Evolutionary conservation across 2,888 invertebrate species (phyloP).

Genomic region (Mactromeris polynyma): DNA sequence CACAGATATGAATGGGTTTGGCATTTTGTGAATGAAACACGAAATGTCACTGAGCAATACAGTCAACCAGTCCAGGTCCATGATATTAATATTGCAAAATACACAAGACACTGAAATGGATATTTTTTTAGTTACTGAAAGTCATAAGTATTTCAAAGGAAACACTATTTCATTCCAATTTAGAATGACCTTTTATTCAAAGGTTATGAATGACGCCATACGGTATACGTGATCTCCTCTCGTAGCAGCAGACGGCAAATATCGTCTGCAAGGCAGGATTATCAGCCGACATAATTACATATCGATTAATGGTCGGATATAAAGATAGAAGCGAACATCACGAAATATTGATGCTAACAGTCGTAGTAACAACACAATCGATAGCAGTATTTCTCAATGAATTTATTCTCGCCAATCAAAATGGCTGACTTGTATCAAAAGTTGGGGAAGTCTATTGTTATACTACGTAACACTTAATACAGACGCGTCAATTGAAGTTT

Average conservation of each 20-base stretch:
- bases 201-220: neutral
- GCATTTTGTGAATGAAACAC: neutral
- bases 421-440: neutral
- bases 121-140: too few relatives aligned
- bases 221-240: neutral
- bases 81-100: too few relatives aligned
- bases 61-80: too few relatives aligned
- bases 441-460: too few relatives aligned
- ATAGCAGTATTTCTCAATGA: conserved; percentile 33
- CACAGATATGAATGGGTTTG: neutral
- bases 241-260: conserved; percentile 8
- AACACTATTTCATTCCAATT: neutral
- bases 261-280: conserved; percentile 22
- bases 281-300: conserved; percentile 25
- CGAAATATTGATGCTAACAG: neutral
- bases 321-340: conserved; percentile 35
- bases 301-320: conserved; percentile 34
- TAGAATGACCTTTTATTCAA: neutral
- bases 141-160: neutral
- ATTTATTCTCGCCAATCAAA: neutral
- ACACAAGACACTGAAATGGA: too few relatives aligned
- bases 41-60: neutral
- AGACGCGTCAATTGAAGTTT: too few relatives aligned
- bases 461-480: too few relatives aligned
- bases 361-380: conserved; percentile 25